phyloP scores from a whole-genome alignment of 2,113 vertebrate species.

The Ammodytes marinus region DNA sequence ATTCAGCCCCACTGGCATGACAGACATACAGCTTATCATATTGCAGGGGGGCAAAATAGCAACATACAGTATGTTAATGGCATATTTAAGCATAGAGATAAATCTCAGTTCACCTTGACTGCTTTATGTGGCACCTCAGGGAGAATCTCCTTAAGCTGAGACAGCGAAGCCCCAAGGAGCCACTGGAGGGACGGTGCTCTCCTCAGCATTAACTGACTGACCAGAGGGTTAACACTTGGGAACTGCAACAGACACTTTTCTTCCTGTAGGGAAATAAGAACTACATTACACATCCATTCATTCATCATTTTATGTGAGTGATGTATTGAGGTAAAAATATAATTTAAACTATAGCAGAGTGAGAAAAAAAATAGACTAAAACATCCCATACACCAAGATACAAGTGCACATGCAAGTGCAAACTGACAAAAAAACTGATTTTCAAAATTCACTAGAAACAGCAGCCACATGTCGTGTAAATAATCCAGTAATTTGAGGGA shows the following conservation, averaged over 20 bases:
- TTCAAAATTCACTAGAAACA: background rate
- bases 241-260: slow-evolving; percentile 89
- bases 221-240: slow-evolving; percentile 91
- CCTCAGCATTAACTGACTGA: slow-evolving; percentile 91
- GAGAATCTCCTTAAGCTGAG: slow-evolving; percentile 87
- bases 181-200: slow-evolving; percentile 85
- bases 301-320: no score
- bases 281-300: no score
- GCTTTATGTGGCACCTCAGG: slow-evolving; percentile 92
- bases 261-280: slow-evolving; percentile 77
- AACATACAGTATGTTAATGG: background rate
- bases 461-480: background rate
- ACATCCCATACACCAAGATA: no score
- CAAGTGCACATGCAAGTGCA: no score
- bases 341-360: no score
- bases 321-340: no score
- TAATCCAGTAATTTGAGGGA: no score
- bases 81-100: background rate
- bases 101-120: slow-evolving; percentile 86
- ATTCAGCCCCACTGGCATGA: background rate
- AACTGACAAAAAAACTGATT: no score
- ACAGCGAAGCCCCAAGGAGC: slow-evolving; percentile 86
- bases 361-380: no score
- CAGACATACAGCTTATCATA: background rate
- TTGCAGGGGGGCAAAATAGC: background rate